Evolutionary conservation across 2,113 vertebrate genomes (phyloP).

Genomic region (Heptranchias perlo): DNA sequence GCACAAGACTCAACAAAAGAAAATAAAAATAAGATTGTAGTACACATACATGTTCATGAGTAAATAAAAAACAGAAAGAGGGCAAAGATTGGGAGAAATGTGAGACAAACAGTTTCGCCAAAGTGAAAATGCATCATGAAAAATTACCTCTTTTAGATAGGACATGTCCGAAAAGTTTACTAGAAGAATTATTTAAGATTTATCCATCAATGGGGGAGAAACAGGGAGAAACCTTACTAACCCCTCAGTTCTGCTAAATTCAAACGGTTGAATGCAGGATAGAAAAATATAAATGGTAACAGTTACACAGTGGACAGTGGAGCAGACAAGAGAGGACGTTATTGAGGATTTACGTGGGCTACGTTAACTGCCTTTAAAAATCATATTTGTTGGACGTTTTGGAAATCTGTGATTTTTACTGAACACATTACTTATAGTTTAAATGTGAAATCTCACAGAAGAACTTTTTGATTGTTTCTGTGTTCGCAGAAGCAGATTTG

Average conservation of each 20-base stretch:
- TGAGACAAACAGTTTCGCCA: neutral
- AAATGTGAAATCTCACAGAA: neutral
- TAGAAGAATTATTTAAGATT: neutral
- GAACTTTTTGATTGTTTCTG: neutral
- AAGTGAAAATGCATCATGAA: neutral
- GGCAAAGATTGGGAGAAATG: no score
- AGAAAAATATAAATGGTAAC: neutral
- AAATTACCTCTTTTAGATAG: neutral
- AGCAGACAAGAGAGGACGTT: neutral
- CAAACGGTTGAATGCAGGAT: neutral
- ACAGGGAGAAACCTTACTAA: neutral
- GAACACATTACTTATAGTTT: neutral
- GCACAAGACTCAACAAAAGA: no score
- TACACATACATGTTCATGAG: no score
- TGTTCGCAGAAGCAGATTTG: neutral
- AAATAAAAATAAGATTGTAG: no score
- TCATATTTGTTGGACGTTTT: neutral
- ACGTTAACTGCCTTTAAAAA: neutral
- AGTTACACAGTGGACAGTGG: neutral
- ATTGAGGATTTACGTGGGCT: neutral
- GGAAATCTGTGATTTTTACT: neutral
- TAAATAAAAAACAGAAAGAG: no score
- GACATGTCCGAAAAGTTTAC: neutral
- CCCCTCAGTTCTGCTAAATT: neutral
- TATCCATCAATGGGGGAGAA: neutral